These are phyloP conservation scores for Rhea pennata DNA, from an alignment of 2,113 vertebrate genomes.

Conservation along the genomic window DNA sequence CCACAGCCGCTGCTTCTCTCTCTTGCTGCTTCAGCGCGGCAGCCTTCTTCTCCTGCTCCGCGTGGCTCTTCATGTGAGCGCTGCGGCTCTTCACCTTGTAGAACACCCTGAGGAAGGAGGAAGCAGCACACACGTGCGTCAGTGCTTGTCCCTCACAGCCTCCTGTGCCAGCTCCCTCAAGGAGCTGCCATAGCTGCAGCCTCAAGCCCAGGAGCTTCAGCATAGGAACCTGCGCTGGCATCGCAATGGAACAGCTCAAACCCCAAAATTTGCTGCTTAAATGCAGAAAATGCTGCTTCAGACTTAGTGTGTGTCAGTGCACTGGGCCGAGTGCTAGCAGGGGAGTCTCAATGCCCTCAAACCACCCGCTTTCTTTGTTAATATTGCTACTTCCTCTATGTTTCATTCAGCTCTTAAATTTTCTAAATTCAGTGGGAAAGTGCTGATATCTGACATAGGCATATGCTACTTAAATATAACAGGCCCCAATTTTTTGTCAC, in stretches of 20 bases:
- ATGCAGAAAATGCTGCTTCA: background rate
- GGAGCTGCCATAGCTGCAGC: background rate
- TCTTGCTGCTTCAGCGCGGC: slow-evolving; percentile 87
- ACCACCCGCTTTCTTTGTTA: accelerated
- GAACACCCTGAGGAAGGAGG: slow-evolving; percentile 81
- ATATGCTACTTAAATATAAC: background rate
- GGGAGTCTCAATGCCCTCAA: background rate
- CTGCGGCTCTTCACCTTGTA: slow-evolving; percentile 98
- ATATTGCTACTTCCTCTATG: background rate
- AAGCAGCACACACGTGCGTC: background rate
- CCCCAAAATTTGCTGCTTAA: background rate
- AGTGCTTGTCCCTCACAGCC: background rate
- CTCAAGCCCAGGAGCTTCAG: background rate
- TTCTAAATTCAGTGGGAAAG: background rate
- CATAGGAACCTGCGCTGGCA: accelerated
- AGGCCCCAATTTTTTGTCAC: background rate
- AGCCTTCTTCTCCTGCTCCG: slow-evolving; percentile 97
- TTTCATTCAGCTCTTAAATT: background rate
- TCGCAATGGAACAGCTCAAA: background rate
- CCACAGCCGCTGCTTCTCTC: slow-evolving; percentile 75
- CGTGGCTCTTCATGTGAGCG: slow-evolving; percentile 98
- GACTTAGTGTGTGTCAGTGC: accelerated
- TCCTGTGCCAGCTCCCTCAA: background rate
- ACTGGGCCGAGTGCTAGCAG: accelerated
- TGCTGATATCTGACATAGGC: background rate